Conservation (phyloP, 1,140 invertebrate genomes). For the Platorchestia sp. region DNA sequence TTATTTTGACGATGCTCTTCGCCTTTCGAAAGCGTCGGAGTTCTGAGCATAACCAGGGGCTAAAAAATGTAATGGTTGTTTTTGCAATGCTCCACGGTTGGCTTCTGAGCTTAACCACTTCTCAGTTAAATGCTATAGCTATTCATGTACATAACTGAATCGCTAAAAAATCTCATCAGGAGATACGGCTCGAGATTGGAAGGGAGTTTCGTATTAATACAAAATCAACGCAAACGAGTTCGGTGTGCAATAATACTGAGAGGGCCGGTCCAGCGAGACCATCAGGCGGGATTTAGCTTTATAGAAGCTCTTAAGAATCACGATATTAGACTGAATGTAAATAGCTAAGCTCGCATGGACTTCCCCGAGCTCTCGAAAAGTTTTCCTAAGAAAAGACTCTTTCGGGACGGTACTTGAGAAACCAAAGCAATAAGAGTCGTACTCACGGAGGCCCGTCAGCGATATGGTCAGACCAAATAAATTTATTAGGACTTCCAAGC, state of each 20-base stretch:
- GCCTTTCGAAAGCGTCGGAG: background rate
- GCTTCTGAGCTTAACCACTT: background rate
- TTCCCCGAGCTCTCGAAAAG: slow-evolving; percentile 15
- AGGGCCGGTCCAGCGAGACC: slow-evolving; percentile 20
- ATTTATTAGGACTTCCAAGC: background rate
- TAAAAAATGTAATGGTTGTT: background rate
- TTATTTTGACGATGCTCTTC: slow-evolving; percentile 26
- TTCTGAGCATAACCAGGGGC: background rate
- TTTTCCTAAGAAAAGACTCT: slow-evolving; percentile 19
- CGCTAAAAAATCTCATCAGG: background rate
- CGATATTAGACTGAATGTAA: slow-evolving; percentile 47
- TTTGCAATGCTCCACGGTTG: background rate
- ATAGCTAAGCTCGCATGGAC: slow-evolving; percentile 36
- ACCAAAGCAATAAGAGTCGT: slow-evolving; percentile 21
- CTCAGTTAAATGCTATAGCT: background rate
- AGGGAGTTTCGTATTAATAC: background rate
- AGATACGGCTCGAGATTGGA: background rate
- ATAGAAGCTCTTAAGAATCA: slow-evolving; percentile 48
- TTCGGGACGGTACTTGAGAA: slow-evolving; percentile 2
- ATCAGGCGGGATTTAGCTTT: slow-evolving; percentile 9
- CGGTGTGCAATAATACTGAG: slow-evolving; percentile 25
- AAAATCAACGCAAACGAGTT: background rate
- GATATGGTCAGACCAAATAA: background rate
- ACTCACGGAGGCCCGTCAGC: background rate
- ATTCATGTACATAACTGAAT: background rate